A percentile compares a stretch with the other conserved stretches of the same genome.
Conservation (phyloP, 1,140 invertebrate species). For the Trichonephila clavata region DNA sequence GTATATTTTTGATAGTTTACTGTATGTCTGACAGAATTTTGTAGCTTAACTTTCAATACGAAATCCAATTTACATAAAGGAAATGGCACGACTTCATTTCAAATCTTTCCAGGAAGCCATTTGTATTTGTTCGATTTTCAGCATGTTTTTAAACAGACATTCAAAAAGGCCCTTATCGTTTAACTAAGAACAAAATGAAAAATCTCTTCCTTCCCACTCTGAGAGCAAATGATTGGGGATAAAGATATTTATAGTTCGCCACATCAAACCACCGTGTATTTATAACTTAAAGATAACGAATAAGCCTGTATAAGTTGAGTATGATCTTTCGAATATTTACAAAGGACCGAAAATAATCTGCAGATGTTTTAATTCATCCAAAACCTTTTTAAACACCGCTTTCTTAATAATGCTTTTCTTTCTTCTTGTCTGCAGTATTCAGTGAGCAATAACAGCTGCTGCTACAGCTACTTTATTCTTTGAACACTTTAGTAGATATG, state of each 20-base stretch:
- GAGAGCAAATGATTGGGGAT: neutral
- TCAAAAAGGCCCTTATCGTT: neutral
- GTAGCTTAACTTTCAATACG: no score
- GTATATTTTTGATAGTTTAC: no score
- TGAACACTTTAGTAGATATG: no score
- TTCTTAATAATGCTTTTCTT: neutral
- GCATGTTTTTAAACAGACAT: neutral
- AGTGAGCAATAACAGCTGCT: neutral
- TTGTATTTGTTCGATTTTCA: neutral
- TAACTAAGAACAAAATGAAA: neutral
- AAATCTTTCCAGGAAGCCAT: no score
- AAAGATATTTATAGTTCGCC: neutral
- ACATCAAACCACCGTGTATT: neutral
- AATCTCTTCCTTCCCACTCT: neutral
- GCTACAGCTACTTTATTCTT: neutral
- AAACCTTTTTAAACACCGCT: neutral
- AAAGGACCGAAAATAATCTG: neutral
- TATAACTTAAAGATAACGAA: neutral
- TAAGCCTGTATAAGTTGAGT: neutral
- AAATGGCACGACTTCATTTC: neutral
- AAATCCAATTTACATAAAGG: neutral
- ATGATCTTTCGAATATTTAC: neutral
- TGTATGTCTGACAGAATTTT: no score
- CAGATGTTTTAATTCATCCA: constrained; percentile 4
- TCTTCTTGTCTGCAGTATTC: no score